A percentile compares a stretch with the other conserved stretches of the same genome.
phyloP scores from a whole-genome alignment of 2,888 invertebrate species.

The Eucera pruinosa region DNA sequence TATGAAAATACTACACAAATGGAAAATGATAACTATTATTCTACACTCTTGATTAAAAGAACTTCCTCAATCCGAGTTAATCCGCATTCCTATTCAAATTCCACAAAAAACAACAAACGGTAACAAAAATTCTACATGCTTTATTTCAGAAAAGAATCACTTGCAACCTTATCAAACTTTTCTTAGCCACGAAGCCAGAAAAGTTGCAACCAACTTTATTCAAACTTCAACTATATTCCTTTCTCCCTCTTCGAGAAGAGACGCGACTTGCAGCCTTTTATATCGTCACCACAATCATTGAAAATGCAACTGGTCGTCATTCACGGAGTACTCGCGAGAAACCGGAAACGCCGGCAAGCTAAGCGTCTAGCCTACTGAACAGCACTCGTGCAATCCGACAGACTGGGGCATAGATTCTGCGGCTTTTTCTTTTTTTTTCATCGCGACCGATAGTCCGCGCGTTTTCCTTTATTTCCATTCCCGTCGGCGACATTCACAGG shows the following conservation, averaged over 20 bases:
- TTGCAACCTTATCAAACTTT: neutral
- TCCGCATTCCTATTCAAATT: too few relatives aligned
- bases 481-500: constrained; percentile 33
- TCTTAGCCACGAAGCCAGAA: neutral
- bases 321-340: neutral
- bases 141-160: too few relatives aligned
- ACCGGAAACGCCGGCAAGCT: neutral
- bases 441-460: constrained; percentile 19
- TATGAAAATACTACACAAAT: too few relatives aligned
- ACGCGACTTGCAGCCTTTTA: too few relatives aligned
- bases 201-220: neutral
- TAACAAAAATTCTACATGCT: too few relatives aligned
- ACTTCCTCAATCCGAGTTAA: too few relatives aligned
- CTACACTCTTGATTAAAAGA: too few relatives aligned
- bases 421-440: neutral
- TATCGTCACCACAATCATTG: neutral
- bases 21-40: too few relatives aligned
- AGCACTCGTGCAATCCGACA: constrained; percentile 25
- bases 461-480: constrained; percentile 33
- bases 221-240: neutral
- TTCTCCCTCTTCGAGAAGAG: neutral
- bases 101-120: too few relatives aligned
- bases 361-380: constrained; percentile 25
- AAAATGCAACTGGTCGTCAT: neutral
- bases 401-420: constrained; percentile 10